A percentile compares a stretch with the other conserved stretches of the same genome.
Conservation (phyloP, 2,888 invertebrate genomes). For the Saturnia pavonia region DNA sequence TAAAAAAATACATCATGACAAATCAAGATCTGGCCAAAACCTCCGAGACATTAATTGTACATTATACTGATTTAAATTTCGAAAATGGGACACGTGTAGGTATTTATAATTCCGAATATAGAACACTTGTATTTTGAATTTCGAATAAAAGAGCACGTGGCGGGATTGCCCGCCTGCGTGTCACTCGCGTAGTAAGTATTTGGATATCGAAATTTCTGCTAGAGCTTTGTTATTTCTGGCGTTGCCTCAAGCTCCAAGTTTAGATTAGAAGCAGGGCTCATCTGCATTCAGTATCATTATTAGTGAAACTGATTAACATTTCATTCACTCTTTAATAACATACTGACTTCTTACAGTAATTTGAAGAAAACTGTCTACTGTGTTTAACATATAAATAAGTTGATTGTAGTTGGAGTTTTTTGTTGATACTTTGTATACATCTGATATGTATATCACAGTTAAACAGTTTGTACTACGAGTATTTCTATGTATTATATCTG, state of each 20-base stretch:
- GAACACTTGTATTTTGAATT: constrained; percentile 10
- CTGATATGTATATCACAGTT: not conserved
- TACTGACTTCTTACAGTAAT: constrained; percentile 23
- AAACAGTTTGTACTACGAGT: not conserved
- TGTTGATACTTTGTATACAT: too few species aligned
- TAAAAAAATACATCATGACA: too few species aligned
- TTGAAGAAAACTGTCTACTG: not conserved
- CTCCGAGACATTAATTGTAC: not conserved
- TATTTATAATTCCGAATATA: constrained; percentile 7
- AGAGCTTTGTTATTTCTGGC: constrained; percentile 71
- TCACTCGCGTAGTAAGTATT: constrained; percentile 56
- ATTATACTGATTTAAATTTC: constrained; percentile 11
- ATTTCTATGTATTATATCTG: too few species aligned
- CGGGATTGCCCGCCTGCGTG: constrained; percentile 54
- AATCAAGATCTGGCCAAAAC: too few species aligned
- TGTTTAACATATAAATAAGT: not conserved
- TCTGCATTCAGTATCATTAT: constrained; percentile 69
- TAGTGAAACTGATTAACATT: constrained; percentile 64
- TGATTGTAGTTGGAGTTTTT: not conserved
- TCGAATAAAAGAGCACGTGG: constrained; percentile 30
- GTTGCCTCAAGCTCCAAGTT: constrained; percentile 64
- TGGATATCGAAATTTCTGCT: constrained; percentile 68
- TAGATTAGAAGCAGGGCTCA: constrained; percentile 70
- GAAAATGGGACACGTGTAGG: constrained; percentile 15
- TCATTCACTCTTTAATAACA: constrained; percentile 54